Base-by-base conservation (phyloP, 2,113 vertebrate genomes). In the Lycocorax pyrrhopterus region DNA sequence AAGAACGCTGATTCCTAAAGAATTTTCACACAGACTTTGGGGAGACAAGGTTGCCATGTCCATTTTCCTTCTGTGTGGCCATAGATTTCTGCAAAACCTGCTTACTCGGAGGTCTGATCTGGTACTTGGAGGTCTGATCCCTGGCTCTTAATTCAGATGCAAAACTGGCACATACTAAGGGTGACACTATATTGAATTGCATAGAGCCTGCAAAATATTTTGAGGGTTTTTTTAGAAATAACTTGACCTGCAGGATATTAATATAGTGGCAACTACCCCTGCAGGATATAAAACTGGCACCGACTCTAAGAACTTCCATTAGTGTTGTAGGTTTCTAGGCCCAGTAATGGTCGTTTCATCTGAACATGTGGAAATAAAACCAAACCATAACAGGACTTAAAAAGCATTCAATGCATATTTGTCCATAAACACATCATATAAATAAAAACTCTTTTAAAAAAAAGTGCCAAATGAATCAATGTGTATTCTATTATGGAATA, bases 361-460 rank as follows among this genome's bases (percentile, higher is more conserved):
- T 53, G 87, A 97, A 97, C 96, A 98, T 96, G 96, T 98, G 98
- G 97, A 97, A 98, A 96, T 96, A 94, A 94, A 97, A 95, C 39
- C 93, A 97, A 97, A 93, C 77, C 95, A 85, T 97, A 96, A 96
- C 89, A 96, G 95, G 95, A 95, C 93, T 96, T 96, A 88, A 93
- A 97, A 97, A 96, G 96, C 76, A 96, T 96, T 97, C 95, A 95
- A 80, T 88, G 75, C 96, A 96, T 96, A 96, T 92, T 98, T 98
- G 96, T 96, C 96, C 96, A 92, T 97, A 98, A 97, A 98, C 96
- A 95, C 96, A 22, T 96, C 77, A 55, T 97, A 98, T 95, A 98
- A 98, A 98, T 96, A 98, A 97, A 93, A 94, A 83, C 30, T 86
- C 91, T 94, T 80, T 83, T 10, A 5, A 49, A 97, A 96, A 94